These are phyloP conservation scores for Silvanus unidentatus DNA, from an alignment of 2,888 invertebrate genomes.

Conservation along the genomic window DNA sequence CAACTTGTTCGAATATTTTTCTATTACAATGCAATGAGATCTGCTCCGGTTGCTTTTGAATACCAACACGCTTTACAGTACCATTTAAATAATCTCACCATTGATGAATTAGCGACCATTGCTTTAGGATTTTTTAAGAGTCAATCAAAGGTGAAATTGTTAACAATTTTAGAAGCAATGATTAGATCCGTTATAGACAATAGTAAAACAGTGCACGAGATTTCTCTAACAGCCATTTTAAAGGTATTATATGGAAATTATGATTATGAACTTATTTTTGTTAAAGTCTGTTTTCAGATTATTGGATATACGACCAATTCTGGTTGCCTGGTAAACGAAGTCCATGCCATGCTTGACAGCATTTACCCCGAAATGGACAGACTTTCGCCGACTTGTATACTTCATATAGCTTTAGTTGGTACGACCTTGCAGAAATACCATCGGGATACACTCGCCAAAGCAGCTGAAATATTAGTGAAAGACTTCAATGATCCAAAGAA, in stretches of 20 bases:
- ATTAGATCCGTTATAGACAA: constrained; percentile 48
- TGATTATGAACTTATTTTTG: background rate
- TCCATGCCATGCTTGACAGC: constrained; percentile 51
- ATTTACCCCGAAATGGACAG: constrained; percentile 53
- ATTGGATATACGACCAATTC: constrained; percentile 55
- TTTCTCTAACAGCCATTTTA: constrained; percentile 60
- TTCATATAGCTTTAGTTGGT: constrained; percentile 62
- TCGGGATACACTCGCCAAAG: constrained; percentile 44
- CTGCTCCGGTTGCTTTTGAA: constrained; percentile 56
- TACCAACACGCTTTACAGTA: constrained; percentile 55
- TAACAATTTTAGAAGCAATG: constrained; percentile 46
- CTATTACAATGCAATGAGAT: constrained; percentile 57
- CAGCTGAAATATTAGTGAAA: constrained; percentile 50
- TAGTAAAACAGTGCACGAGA: constrained; percentile 54
- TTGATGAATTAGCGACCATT: constrained; percentile 65
- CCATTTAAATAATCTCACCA: constrained; percentile 51
- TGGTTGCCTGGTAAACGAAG: constrained; percentile 46
- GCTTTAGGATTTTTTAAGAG: constrained; percentile 76
- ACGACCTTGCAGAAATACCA: constrained; percentile 51
- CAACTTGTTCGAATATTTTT: constrained; percentile 65
- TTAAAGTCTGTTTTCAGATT: constrained; percentile 14
- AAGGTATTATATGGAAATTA: constrained; percentile 43
- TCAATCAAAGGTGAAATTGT: constrained; percentile 55
- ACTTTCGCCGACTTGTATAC: constrained; percentile 56
- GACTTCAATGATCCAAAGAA: constrained; percentile 41